A percentile compares a stretch with the other conserved stretches of the same genome.
phyloP scores from a whole-genome alignment of 2,888 invertebrate species.

The Harmothoe impar region DNA sequence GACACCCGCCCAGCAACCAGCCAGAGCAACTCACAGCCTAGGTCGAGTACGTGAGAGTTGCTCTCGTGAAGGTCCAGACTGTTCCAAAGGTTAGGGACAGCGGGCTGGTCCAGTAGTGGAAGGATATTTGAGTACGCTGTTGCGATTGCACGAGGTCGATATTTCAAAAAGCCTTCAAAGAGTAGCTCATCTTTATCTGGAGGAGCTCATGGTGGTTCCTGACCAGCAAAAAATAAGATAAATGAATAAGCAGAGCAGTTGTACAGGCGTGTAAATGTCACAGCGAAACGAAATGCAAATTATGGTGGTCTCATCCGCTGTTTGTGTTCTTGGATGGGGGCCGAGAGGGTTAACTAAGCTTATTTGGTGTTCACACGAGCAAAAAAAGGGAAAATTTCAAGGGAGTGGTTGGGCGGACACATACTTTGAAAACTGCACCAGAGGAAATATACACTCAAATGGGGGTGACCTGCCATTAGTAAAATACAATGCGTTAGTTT shows the following conservation, averaged over 20 bases:
- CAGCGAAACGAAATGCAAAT: neutral
- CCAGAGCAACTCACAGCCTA: neutral
- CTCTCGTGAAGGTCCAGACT: neutral
- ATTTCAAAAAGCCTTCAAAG: slow-evolving; percentile 47
- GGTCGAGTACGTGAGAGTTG: neutral
- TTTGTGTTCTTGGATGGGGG: too few species aligned
- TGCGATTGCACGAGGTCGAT: slow-evolving; percentile 29
- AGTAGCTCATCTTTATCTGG: neutral
- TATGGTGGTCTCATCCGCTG: too few species aligned
- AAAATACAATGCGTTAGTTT: too few species aligned
- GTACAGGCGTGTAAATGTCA: slow-evolving; percentile 36
- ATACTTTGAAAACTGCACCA: neutral
- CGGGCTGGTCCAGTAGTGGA: slow-evolving; percentile 2
- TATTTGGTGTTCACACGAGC: neutral
- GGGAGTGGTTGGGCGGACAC: neutral
- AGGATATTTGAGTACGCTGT: slow-evolving; percentile 6
- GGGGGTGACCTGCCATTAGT: too few species aligned
- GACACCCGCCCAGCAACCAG: slow-evolving; percentile 34
- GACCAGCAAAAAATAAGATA: neutral
- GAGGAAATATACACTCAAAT: too few species aligned
- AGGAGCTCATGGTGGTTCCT: neutral
- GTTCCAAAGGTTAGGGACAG: slow-evolving; percentile 46
- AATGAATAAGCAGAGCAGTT: neutral
- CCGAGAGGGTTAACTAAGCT: too few species aligned
- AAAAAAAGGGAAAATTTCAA: neutral